These are phyloP conservation scores for Thalpophila matura DNA, from an alignment of 2,888 invertebrate species.

Conservation along the genomic window DNA sequence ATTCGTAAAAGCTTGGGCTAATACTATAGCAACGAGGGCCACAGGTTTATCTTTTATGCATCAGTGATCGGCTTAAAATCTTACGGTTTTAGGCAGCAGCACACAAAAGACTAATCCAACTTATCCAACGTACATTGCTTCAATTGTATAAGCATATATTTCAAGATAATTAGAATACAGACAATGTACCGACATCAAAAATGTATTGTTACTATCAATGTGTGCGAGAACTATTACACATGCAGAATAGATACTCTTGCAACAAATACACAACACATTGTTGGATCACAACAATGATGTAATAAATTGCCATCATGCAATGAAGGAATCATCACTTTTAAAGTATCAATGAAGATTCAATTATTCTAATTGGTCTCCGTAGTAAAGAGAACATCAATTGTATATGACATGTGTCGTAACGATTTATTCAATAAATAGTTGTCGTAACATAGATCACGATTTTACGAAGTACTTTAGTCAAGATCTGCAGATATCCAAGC, in stretches of 20 bases:
- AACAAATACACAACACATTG: background rate
- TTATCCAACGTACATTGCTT: background rate
- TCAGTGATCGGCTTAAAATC: background rate
- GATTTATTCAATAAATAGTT: background rate
- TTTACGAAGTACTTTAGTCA: too few relatives aligned
- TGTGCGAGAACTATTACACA: background rate
- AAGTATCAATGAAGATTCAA: background rate
- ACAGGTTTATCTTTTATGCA: constrained; percentile 3
- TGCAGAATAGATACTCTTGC: background rate
- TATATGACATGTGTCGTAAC: background rate
- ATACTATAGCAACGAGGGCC: background rate
- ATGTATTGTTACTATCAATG: background rate
- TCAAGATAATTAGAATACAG: background rate
- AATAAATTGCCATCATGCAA: constrained; percentile 5
- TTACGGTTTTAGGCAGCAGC: background rate
- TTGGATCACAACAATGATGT: background rate
- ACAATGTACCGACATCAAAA: background rate
- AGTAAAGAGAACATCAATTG: background rate
- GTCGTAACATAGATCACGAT: background rate
- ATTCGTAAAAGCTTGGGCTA: background rate
- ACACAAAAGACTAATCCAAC: background rate
- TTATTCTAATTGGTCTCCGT: background rate
- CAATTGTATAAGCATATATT: background rate
- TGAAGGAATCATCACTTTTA: constrained; percentile 2
- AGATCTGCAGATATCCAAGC: too few relatives aligned